Conservation (phyloP, 2,888 invertebrate species). For the Metallyticus violacea region DNA sequence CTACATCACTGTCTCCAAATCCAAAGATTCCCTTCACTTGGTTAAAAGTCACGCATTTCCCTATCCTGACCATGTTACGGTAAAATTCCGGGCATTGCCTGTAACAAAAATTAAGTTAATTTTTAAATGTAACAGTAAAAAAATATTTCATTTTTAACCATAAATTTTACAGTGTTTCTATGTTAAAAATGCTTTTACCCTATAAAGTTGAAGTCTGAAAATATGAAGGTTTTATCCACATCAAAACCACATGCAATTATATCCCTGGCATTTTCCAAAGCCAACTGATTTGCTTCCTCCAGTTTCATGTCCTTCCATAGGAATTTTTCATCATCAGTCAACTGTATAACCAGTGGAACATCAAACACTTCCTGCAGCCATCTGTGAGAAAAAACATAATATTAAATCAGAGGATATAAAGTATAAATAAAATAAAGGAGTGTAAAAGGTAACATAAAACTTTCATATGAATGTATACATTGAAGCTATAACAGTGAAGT, state of each 20-base stretch:
- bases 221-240: constrained; percentile 92
- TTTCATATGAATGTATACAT: no score
- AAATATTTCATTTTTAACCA: background rate
- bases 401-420: background rate
- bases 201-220: constrained; percentile 90
- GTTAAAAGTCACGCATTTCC: constrained; percentile 94
- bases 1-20: constrained; percentile 91
- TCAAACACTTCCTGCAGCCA: constrained; percentile 97
- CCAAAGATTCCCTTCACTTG: constrained; percentile 98
- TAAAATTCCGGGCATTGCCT: constrained; percentile 89
- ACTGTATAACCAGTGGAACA: constrained; percentile 92
- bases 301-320: constrained; percentile 93
- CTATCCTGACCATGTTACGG: constrained; percentile 86
- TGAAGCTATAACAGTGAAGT: no score
- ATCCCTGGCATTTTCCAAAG: constrained; percentile 92
- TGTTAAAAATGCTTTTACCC: constrained; percentile 58
- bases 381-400: constrained; percentile 49
- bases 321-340: constrained; percentile 98
- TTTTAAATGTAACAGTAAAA: background rate
- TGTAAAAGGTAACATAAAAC: no score
- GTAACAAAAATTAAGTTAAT: constrained; percentile 40
- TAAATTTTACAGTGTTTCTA: background rate
- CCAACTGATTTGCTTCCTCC: constrained; percentile 81
- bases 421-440: no score
- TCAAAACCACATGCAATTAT: constrained; percentile 97